These are phyloP conservation scores for Drosophila pandora DNA, from an alignment of 1,140 invertebrate species.

Conservation along the genomic window DNA sequence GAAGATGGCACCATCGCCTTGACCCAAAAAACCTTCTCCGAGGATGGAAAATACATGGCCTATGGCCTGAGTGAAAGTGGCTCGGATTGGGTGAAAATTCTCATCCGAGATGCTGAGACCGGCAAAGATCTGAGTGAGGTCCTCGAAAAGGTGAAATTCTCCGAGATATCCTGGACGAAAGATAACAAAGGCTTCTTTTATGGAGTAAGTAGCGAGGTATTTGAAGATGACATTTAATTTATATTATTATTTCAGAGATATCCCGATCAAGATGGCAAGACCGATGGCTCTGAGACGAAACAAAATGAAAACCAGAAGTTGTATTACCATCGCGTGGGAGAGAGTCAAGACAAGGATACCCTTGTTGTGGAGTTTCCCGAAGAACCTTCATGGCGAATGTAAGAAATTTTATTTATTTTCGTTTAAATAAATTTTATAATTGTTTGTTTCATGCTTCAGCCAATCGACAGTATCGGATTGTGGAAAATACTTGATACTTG, in stretches of 20 bases:
- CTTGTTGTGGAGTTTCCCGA: constrained; percentile 96
- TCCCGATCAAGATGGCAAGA: constrained; percentile 91
- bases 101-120: constrained; percentile 91
- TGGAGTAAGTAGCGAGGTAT: constrained; percentile 86
- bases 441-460: constrained; percentile 9
- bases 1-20: constrained; percentile 97
- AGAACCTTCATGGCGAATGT: constrained; percentile 96
- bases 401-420: constrained; percentile 79
- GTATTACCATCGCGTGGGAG: constrained; percentile 95
- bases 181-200: constrained; percentile 98
- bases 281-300: constrained; percentile 96
- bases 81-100: constrained; percentile 97
- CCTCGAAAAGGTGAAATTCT: constrained; percentile 96
- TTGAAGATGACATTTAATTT: neutral
- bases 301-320: constrained; percentile 95
- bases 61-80: constrained; percentile 96
- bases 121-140: constrained; percentile 94
- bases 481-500: constrained; percentile 94
- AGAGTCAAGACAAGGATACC: constrained; percentile 94
- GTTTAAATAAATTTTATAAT: neutral
- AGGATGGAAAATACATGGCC: constrained; percentile 95
- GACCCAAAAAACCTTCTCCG: constrained; percentile 91
- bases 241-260: constrained; percentile 67
- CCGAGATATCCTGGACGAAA: constrained; percentile 96
- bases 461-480: constrained; percentile 93